phyloP scores from a whole-genome alignment of 2,888 invertebrate species.

The Nebria brevicollis region DNA sequence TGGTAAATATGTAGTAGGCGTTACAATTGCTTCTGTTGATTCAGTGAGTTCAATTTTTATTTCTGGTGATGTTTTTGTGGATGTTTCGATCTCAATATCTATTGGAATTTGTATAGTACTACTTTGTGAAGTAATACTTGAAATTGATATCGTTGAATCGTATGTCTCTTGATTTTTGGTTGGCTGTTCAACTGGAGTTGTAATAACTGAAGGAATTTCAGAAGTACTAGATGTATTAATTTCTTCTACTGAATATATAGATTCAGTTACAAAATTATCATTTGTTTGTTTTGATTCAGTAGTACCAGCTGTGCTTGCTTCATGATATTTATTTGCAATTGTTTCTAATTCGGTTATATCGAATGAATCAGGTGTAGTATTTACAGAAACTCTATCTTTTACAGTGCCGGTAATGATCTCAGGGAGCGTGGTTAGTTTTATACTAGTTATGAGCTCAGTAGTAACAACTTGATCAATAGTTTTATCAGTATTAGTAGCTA shows the following conservation, averaged over 20 bases:
- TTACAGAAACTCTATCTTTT: not conserved
- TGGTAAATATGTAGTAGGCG: not conserved
- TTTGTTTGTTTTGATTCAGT: slow-evolving; percentile 54
- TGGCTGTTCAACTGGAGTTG: slow-evolving; percentile 10
- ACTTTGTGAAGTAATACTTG: not conserved
- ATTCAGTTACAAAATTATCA: not conserved
- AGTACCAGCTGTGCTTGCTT: slow-evolving; percentile 61
- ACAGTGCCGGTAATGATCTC: not conserved
- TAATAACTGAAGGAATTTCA: not conserved
- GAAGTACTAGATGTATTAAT: not conserved
- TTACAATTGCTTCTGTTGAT: too few relatives aligned
- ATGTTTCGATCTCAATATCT: not conserved
- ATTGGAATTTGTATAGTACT: slow-evolving; percentile 2
- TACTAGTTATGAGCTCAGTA: too few relatives aligned
- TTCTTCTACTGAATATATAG: not conserved
- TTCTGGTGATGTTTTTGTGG: not conserved
- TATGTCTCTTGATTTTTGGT: not conserved
- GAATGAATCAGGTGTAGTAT: slow-evolving; percentile 18
- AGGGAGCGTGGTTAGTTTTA: too few relatives aligned
- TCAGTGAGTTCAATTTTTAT: too few relatives aligned
- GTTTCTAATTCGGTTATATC: slow-evolving; percentile 50
- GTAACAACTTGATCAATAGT: too few relatives aligned
- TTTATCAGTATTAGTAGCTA: too few relatives aligned
- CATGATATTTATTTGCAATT: slow-evolving; percentile 52
- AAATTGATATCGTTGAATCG: too few relatives aligned